Base-by-base conservation (phyloP, 2,797 vertebrate genomes). In the Lutjanus argentimaculatus region DNA sequence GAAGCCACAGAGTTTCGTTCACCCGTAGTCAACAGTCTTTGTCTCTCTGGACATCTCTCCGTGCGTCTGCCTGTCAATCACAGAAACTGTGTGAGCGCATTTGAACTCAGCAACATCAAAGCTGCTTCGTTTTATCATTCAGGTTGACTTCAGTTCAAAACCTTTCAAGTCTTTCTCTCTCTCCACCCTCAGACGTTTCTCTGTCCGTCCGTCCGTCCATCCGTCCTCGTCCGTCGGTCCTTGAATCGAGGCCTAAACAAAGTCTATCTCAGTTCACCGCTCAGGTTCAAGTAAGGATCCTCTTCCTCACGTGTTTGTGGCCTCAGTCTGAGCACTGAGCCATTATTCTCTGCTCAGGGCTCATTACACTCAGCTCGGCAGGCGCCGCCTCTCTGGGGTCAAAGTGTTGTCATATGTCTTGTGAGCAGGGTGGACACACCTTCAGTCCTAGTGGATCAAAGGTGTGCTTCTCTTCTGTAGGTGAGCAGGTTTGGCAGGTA, bases 401-500 rank as follows among this genome's bases (percentile, higher is more conserved):
- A 66, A 30, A 62, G 59, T 53, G 10, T 64, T n/a, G n/a, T n/a
- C n/a, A n/a, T n/a, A n/a, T 48, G 69, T 65, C 43, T 65, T 30
- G n/a, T 15, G 4, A 62, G 71, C 73, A 63, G 67, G 69, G n/a
- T 43, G 22, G 78, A 55, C 9, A 51, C 76, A 51, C 46, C 16
- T 15, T 8, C 9, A 49, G 75, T 62, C 66, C 71, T 83, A 89
- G 65, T 72, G 77, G 66, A 80, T 57, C 46, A 73, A 21, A 0
- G 73, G 16, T 9, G 76, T 4, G 77, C 69, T 67, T 69, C 71
- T 72, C 15, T 30, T 86, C 80, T 92, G 90, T 16, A 96, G 90
- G 78, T 95, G 93, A 85, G 90, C 83, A 2, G 95, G 94, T 91
- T 94, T 95, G 75, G 63, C 85, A 57, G 96, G 95, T 85, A 95